Evolutionary conservation across 2,113 vertebrate species (phyloP), one percentile per base, ranked within the genome.

Genomic region (Trogon melanurus): DNA sequence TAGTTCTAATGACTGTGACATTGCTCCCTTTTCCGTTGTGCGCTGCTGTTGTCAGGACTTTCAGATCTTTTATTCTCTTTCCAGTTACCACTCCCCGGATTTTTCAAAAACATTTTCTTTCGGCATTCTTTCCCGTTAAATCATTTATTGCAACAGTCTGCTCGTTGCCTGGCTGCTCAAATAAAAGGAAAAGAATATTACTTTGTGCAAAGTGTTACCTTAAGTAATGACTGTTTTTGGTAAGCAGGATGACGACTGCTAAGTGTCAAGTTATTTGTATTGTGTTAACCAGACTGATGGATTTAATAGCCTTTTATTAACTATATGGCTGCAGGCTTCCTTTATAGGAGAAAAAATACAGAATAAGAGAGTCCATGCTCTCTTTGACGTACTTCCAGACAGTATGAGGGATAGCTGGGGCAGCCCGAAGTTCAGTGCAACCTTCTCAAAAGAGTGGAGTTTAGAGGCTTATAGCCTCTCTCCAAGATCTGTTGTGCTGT

Each of bases 61-160:
- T 45, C 21, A 54, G 38, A n/a, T 75, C 57, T 94, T 95, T 88
- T 86, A 61, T 80, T 94, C 38, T 67, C 16, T 94, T 94, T 94
- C 79, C 90, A 92, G 0, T 75, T 85, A 74, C 93, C 95, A 50
- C 93, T 94, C 96, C 95, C 89, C 2, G 3, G 62, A 82, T 89
- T 65, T 90, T 92, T 90, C 13, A 10, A 92, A 92, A 96, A 93
- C 73, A 79, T 96, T 90, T 94, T 95, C 48, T 90, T 92, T 80
- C 65, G 75, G 58, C 90, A 96, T 96, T 96, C 90, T 93, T 97
- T 96, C 48, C 92, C 36, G 48, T 88, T 90, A 96, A 88, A 93
- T 96, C 96, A 96, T 61, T 54, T 84, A 74, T 71, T 95, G 79
- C 73, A 89, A 65, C 93, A 91, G 66, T 74, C 29, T 69, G 51